Evolutionary conservation across 2,888 invertebrate species (phyloP), one percentile per base, ranked within the genome.

Genomic region (Patella pellucida): DNA sequence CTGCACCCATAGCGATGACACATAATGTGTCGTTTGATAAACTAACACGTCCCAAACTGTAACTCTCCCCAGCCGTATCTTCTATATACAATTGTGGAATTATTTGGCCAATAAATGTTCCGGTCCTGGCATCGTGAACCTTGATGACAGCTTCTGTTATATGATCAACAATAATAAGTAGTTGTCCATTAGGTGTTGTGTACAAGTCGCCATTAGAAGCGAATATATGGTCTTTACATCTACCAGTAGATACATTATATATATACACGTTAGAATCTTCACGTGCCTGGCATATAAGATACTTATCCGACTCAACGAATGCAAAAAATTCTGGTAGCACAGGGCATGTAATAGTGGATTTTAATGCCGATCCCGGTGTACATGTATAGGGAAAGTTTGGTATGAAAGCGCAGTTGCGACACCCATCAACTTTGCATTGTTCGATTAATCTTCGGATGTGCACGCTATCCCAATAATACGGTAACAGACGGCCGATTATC

Each of bases 321-420:
- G 76, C 77, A 51, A 85, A 82, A 71, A 83, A 85, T 19, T 88
- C 85, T 7, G 84, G 79, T 12, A 79, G 76, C 16, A 72, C 74
- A 0, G 80, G 78, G 68, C 84, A 82, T 1, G 81, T 79, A 5
- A 90, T 81, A 12, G 85, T 85, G 76, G 84, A 84, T 73, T 85
- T 87, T 23, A 90, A 80, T 15, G 89, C 86, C 70, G 87, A 86
- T 31, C 89, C 90, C 0, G 90, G 89, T 2, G 89, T 84, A 73
- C 88, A 84, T 52, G 85, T 82, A 76, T 89, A 90, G 0, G 90
- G 87, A 75, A 89, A 89, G 73, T 86, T 87, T 1, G 91, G 90
- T 14, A 90, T 79, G 50, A 90, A 72, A 15, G 86, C 89, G 76
- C 88, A 89, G 68, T 89, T 87, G 52, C 82, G 79, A 51, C 88